Percentiles rank a stretch among this genome's conserved stretches.
These are phyloP conservation scores for Leuciscus idus DNA, from an alignment of 2,113 vertebrate genomes.

Conservation along the genomic window DNA sequence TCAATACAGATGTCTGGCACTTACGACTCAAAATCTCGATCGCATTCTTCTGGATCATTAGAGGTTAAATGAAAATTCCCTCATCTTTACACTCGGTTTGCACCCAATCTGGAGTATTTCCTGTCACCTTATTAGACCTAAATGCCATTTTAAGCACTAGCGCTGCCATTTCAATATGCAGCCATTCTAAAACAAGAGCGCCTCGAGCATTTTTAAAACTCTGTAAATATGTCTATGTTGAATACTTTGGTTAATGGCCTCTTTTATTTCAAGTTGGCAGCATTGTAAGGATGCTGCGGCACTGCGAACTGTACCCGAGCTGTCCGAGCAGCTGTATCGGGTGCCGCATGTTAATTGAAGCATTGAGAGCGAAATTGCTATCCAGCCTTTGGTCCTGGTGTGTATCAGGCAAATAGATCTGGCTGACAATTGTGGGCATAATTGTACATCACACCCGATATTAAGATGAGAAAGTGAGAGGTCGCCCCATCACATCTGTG, in stretches of 20 bases:
- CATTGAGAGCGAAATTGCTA: constrained; percentile 71
- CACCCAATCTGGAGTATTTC: neutral
- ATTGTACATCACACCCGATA: constrained; percentile 77
- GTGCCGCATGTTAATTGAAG: constrained; percentile 78
- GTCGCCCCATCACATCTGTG: constrained; percentile 77
- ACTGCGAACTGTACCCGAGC: neutral
- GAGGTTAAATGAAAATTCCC: constrained; percentile 25
- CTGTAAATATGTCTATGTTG: neutral
- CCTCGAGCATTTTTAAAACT: neutral
- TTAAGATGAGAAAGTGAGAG: constrained; percentile 80
- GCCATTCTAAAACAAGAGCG: too few relatives aligned
- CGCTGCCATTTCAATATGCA: neutral
- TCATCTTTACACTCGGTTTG: neutral
- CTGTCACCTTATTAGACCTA: neutral
- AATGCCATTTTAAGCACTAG: constrained; percentile 10
- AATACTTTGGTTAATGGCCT: neutral
- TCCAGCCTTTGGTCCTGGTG: constrained; percentile 71
- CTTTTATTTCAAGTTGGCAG: constrained; percentile 29
- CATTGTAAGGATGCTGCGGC: too few relatives aligned
- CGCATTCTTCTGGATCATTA: constrained; percentile 44
- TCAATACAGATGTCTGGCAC: constrained; percentile 22
- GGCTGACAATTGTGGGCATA: constrained; percentile 73
- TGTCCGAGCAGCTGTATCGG: constrained; percentile 56
- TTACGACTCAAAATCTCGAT: constrained; percentile 38
- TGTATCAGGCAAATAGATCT: constrained; percentile 74